A percentile compares a stretch with the other conserved stretches of the same genome.
These are phyloP conservation scores for Hypomecis punctinalis DNA, from an alignment of 2,888 invertebrate species.

Conservation along the genomic window DNA sequence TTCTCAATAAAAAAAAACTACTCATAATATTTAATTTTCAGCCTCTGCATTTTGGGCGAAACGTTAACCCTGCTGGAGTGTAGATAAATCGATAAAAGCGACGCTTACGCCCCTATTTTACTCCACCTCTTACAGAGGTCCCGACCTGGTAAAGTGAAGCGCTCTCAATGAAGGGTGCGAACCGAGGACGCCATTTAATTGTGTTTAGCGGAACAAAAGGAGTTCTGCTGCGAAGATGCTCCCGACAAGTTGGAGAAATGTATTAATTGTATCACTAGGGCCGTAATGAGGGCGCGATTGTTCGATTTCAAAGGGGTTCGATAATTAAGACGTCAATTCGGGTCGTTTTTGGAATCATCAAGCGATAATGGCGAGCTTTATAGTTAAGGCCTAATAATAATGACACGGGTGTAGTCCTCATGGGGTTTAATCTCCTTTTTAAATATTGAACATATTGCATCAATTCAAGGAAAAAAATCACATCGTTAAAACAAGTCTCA, in stretches of 20 bases:
- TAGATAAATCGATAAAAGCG: conserved; percentile 2
- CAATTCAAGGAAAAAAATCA: too few species aligned
- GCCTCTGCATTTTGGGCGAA: too few species aligned
- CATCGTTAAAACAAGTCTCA: too few species aligned
- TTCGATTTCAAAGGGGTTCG: conserved; percentile 14
- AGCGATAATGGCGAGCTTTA: neutral
- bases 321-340: conserved; percentile 1
- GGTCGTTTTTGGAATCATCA: too few species aligned
- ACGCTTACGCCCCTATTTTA: conserved; percentile 36
- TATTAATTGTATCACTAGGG: conserved; percentile 20
- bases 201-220: conserved; percentile 37
- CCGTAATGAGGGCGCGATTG: conserved; percentile 11
- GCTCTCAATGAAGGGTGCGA: conserved; percentile 48
- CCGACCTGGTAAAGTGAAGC: conserved; percentile 35
- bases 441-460: too few species aligned
- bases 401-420: too few species aligned
- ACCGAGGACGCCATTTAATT: conserved; percentile 49
- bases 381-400: too few species aligned
- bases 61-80: too few species aligned
- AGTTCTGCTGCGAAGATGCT: conserved; percentile 14
- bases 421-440: too few species aligned
- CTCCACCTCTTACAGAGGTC: conserved; percentile 20
- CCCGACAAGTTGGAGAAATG: conserved; percentile 14
- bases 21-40: too few species aligned
- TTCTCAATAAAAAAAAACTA: too few species aligned